A percentile compares a stretch with the other conserved stretches of the same genome.
Evolutionary conservation across 2,113 vertebrate genomes (phyloP).

Genomic region (Cyprinodon brontotheroides): DNA sequence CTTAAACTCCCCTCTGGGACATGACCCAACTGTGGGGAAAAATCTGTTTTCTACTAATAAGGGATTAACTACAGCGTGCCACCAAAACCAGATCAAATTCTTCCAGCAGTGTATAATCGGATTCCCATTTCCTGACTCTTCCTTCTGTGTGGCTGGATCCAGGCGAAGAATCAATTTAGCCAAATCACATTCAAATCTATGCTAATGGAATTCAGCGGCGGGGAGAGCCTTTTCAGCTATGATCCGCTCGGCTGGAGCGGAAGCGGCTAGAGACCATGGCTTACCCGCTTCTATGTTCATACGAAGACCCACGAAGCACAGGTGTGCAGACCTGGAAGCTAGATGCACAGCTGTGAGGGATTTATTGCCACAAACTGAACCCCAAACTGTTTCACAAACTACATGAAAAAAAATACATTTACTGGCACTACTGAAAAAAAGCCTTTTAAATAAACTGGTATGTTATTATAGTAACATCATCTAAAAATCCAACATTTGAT

Average conservation of each 20-base stretch:
- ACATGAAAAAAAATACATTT: too few relatives aligned
- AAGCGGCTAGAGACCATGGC: conserved; percentile 19
- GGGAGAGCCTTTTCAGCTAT: conserved; percentile 27
- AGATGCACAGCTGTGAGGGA: conserved; percentile 27
- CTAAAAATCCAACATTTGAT: too few relatives aligned
- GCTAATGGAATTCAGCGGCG: conserved; percentile 53
- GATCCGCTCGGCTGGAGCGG: conserved; percentile 25
- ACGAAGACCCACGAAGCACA: background rate
- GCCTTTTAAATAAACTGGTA: too few relatives aligned
- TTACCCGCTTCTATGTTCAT: background rate
- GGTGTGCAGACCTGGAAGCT: background rate
- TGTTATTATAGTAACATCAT: too few relatives aligned
- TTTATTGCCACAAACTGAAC: conserved; percentile 43
- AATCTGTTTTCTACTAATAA: conserved; percentile 46
- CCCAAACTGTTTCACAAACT: background rate
- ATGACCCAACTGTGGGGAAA: conserved; percentile 15
- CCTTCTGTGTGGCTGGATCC: conserved; percentile 12
- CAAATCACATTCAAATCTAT: conserved; percentile 60
- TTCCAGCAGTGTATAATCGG: conserved; percentile 16
- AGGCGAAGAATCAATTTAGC: conserved; percentile 51
- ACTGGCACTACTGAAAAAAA: too few relatives aligned
- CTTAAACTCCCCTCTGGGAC: conserved; percentile 38
- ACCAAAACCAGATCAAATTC: conserved; percentile 13
- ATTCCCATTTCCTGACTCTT: conserved; percentile 27
- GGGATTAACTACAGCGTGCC: conserved; percentile 39